Percentiles rank a stretch among this genome's conserved stretches.
Conservation (phyloP, 2,797 vertebrate genomes). For the Melanogrammus aeglefinus region DNA sequence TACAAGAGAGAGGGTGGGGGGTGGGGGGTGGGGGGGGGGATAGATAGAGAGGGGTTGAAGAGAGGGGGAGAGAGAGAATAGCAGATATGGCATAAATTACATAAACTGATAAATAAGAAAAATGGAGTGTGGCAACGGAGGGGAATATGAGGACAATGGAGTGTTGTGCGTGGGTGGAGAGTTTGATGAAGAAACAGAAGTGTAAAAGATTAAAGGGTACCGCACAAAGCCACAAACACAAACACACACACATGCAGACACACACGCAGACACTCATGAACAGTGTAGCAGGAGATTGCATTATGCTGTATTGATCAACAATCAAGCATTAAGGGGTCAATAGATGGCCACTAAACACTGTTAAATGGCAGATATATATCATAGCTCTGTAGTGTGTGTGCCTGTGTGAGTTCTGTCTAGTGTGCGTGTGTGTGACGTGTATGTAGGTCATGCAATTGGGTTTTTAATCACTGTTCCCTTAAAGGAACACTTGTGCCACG, state of each 20-base stretch:
- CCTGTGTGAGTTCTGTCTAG: background rate
- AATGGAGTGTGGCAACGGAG: background rate
- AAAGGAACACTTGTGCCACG: background rate
- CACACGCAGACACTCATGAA: background rate
- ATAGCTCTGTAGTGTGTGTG: background rate
- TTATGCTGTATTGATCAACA: background rate
- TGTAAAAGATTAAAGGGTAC: background rate
- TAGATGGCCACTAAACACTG: no score
- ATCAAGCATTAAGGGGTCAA: background rate
- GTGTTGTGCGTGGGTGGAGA: background rate
- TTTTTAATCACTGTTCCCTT: background rate
- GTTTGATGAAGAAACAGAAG: background rate
- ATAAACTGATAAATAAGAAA: background rate
- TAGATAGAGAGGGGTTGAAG: background rate
- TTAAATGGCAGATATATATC: background rate
- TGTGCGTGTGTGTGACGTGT: background rate
- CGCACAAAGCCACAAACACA: background rate
- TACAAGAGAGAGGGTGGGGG: background rate
- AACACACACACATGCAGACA: background rate
- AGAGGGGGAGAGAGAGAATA: constrained; percentile 1
- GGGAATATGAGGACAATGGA: background rate
- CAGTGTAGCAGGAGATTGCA: background rate
- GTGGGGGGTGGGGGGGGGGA: background rate
- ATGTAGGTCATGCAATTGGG: background rate
- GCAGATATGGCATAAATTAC: background rate